Evolutionary conservation across 2,888 invertebrate genomes (phyloP), one percentile per base, ranked within the genome.

Genomic region (Drosophila percnosoma): DNA sequence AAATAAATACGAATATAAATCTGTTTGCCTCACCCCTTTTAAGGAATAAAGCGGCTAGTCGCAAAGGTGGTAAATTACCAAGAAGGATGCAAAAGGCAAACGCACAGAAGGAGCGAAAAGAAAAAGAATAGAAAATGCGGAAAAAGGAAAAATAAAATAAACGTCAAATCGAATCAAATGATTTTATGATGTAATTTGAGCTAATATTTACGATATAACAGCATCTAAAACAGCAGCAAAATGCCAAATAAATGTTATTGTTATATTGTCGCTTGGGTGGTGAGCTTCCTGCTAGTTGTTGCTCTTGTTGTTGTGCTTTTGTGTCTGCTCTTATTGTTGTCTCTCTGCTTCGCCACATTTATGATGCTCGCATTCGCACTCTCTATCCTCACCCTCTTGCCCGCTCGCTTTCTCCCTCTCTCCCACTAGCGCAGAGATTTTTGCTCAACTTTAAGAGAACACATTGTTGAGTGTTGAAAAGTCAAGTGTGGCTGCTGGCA

Each of bases 151-250:
- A 87, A 78, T 80, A 90, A 91, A 91, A 91, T 91, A 92, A 92
- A 92, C 92, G 91, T 91, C 91, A 92, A 92, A 92, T 92, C 92
- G 90, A 92, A 92, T 92, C 91, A 92, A 92, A 92, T 92, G 91
- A 90, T 91, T 91, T 92, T 92, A 92, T 92, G 92, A 92, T 91
- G 92, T 92, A 91, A 92, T 92, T 92, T 92, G 92, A 83, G 90
- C 92, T 92, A 92, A 92, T 92, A 92, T 92, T 92, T 92, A 92
- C 92, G 92, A 92, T 92, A 91, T 92, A 90, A 91, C 90, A 91
- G 89, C 92, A 92, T 90, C 92, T 91, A 91, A 91, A 91, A 87
- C 80, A 91, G 88, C 87, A 90, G 90, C 90, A 89, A 89, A 91
- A 88, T 89, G 87, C 90, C 91, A 91, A 91, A 91, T 91, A 91